Evolutionary conservation across 2,888 invertebrate genomes (phyloP).

Genomic region (Drosophila aldrichi): DNA sequence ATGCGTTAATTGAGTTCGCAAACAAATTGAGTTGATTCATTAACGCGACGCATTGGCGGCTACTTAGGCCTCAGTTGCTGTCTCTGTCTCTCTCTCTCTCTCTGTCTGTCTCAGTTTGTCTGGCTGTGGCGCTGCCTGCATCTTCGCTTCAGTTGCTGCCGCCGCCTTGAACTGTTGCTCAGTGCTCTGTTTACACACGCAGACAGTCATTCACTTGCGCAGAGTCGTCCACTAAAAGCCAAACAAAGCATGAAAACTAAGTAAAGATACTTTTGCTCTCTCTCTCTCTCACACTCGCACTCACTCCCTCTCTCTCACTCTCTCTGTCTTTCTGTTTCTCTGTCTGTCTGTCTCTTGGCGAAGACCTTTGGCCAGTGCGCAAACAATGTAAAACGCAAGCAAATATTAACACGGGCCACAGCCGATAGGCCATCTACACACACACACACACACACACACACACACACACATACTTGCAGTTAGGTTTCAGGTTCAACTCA

Average conservation of each 20-base stretch:
- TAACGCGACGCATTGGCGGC: conserved; percentile 36
- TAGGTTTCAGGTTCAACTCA: conserved; percentile 49
- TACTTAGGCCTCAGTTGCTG: conserved; percentile 4
- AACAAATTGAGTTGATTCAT: conserved; percentile 39
- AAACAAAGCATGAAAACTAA: conserved; percentile 73
- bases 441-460: conserved; percentile 13
- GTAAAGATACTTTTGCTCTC: conserved; percentile 52
- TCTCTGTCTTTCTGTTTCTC: neutral
- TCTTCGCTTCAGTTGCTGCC: too few species aligned
- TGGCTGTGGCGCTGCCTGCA: neutral
- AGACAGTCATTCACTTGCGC: conserved; percentile 3
- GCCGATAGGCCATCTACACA: conserved; percentile 60
- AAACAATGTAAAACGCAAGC: conserved; percentile 78
- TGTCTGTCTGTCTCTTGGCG: conserved; percentile 17
- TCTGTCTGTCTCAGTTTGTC: neutral
- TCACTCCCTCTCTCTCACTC: neutral
- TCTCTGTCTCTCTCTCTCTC: conserved; percentile 17
- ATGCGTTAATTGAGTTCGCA: conserved; percentile 39
- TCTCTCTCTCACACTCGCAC: neutral
- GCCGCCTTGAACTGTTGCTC: conserved; percentile 54
- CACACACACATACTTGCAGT: conserved; percentile 9
- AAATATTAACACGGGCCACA: conserved; percentile 73
- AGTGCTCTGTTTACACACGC: conserved; percentile 38
- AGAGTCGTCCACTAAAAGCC: conserved; percentile 71
- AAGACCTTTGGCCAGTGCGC: conserved; percentile 58